Percentiles rank a stretch among this genome's conserved stretches.
Conservation (phyloP, 2,113 vertebrate species). For the Pelodiscus sinensis region DNA sequence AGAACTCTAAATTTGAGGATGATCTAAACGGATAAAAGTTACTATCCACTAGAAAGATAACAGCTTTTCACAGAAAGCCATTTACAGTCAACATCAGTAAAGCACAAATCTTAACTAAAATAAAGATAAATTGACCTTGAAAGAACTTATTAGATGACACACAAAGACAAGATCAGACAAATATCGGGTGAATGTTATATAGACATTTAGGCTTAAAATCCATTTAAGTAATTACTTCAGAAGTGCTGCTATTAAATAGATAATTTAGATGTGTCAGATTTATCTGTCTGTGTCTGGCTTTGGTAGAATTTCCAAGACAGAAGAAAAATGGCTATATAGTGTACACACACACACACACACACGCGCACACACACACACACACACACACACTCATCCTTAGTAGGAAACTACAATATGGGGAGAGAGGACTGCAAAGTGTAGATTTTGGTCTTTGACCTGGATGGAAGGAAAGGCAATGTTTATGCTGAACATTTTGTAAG, state of each 20-base stretch:
- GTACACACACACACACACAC: background rate
- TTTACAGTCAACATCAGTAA: background rate
- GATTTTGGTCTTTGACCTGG: conserved; percentile 30
- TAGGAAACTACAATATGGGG: background rate
- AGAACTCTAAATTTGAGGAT: background rate
- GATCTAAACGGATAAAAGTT: background rate
- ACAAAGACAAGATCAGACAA: conserved; percentile 15
- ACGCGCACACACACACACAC: background rate
- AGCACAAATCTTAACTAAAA: background rate
- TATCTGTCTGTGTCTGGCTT: background rate
- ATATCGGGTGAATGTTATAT: conserved; percentile 29
- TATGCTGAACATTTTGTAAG: conserved; percentile 42
- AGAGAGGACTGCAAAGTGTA: background rate
- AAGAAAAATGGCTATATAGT: background rate
- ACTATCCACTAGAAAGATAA: background rate
- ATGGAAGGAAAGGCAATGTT: conserved; percentile 38
- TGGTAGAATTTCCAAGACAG: background rate
- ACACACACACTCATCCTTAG: background rate
- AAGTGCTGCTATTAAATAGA: conserved; percentile 15
- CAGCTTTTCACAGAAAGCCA: background rate
- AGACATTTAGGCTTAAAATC: conserved; percentile 33
- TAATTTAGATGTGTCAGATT: conserved; percentile 53
- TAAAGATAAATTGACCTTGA: conserved; percentile 39
- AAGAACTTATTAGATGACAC: conserved; percentile 6
- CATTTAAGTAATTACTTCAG: conserved; percentile 50